Conservation (phyloP, 2,888 invertebrate genomes). For the Brachypterus glaber region DNA sequence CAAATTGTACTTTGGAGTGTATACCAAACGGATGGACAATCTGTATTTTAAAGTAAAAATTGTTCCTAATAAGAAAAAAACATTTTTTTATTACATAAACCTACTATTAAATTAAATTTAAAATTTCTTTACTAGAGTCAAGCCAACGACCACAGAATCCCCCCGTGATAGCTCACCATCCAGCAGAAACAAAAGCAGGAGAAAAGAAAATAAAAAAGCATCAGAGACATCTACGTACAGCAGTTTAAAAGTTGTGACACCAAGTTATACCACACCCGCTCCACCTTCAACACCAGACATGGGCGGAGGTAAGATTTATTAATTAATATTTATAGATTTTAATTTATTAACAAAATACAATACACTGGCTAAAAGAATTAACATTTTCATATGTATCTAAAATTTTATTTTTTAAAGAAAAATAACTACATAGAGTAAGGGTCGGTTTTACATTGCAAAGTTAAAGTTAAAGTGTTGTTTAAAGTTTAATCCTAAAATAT, state of each 20-base stretch:
- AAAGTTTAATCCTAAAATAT: too few species aligned
- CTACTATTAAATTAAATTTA: conserved; percentile 12
- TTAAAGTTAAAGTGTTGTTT: too few species aligned
- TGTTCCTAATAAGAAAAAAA: neutral
- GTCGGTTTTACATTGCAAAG: too few species aligned
- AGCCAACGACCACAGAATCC: conserved; percentile 12
- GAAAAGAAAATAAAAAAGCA: conserved; percentile 28
- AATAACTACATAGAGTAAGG: too few species aligned
- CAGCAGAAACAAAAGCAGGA: conserved; percentile 21
- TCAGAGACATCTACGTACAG: conserved; percentile 47
- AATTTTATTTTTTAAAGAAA: too few species aligned
- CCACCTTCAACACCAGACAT: conserved; percentile 87
- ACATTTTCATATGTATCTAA: too few species aligned
- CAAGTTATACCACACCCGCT: conserved; percentile 57
- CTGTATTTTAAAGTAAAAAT: neutral
- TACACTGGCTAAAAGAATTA: too few species aligned
- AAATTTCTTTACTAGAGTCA: conserved; percentile 18
- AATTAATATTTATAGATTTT: too few species aligned
- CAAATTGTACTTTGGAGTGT: too few species aligned
- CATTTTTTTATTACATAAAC: too few species aligned
- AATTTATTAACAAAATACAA: too few species aligned
- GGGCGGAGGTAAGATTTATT: conserved; percentile 63
- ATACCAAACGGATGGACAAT: too few species aligned
- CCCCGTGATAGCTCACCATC: conserved; percentile 14
- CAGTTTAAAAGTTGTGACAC: conserved; percentile 36